Evolutionary conservation across 2,797 vertebrate genomes (phyloP), one percentile per base, ranked within the genome.

Genomic region (Rhyacichthys aspro): DNA sequence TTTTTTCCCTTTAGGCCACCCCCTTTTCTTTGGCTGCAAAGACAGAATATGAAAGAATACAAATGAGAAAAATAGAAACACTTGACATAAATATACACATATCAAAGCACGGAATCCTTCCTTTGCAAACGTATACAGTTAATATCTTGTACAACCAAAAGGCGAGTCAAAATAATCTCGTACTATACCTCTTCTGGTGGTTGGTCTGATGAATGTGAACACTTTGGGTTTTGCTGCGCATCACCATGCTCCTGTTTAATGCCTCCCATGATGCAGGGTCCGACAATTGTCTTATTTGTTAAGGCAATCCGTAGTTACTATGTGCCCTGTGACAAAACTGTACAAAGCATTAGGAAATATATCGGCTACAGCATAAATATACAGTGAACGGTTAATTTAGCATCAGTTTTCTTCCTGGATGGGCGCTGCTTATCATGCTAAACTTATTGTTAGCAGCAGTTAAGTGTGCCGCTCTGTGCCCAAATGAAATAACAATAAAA

Each of bases 1-100:
- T 86, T 99, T 98, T 90, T 98, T 99, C 45, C 97, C 96, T 73
- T 99, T 98, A 0, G 97, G 97, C 97, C 97, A 99, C 28, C 97
- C 97, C 46, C 97, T 93, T 80, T 99, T 99, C 90, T 97, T 99
- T 0, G 97, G 96, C 94, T 98, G 86, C 14, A 74, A 43, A 50
- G 53, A 68, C 15, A 58, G 38, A 1, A 61, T 6, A 41, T 53
- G 39, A 9, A 75, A 50, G 8, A 72, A 56, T 34, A 28, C 23
- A 28, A 28, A 28, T 28, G 2, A 28, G 53, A 59, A 72, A 42
- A 58, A 9, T 33, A 72, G 11, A 67, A 41, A 28, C 23, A 28
- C 7, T 28, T 28, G n/a, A n/a, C n/a, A n/a, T n/a, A 28, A 28
- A 28, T 38, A 38, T 11, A 38, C 10, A 38, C 1, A 36, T 28